Conservation (phyloP, 1,140 invertebrate genomes). For the Nomia melanderi region DNA sequence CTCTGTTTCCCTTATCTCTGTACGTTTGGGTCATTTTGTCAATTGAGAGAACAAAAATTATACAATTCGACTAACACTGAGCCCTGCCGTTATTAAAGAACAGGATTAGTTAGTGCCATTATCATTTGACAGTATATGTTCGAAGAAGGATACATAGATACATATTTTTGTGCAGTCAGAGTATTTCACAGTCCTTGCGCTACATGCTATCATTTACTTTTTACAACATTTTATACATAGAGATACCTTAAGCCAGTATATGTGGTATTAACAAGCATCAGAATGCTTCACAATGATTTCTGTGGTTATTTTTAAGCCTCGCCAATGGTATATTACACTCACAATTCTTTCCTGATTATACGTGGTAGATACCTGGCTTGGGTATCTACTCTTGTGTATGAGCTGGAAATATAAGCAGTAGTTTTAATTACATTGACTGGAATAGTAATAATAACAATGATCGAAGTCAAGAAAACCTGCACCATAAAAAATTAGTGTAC, state of each 20-base stretch:
- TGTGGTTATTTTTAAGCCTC: not conserved
- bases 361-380: not conserved
- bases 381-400: not conserved
- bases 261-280: not conserved
- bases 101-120: slow-evolving; percentile 14
- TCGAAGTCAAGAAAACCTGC: not conserved
- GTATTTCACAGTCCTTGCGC: not conserved
- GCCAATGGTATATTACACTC: not conserved
- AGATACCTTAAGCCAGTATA: not conserved
- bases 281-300: no score
- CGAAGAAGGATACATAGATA: not conserved
- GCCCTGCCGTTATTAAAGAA: no score
- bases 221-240: not conserved
- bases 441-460: not conserved
- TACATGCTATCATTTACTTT: not conserved
- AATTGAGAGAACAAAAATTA: no score
- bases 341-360: no score
- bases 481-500: not conserved
- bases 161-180: slow-evolving; percentile 13
- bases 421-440: not conserved
- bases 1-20: no score
- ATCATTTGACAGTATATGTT: no score
- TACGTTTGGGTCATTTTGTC: no score
- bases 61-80: no score
- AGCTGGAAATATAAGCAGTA: not conserved